A percentile compares a stretch with the other conserved stretches of the same genome.
Conservation (phyloP, 2,113 vertebrate species). For the Dasyornis broadbenti region DNA sequence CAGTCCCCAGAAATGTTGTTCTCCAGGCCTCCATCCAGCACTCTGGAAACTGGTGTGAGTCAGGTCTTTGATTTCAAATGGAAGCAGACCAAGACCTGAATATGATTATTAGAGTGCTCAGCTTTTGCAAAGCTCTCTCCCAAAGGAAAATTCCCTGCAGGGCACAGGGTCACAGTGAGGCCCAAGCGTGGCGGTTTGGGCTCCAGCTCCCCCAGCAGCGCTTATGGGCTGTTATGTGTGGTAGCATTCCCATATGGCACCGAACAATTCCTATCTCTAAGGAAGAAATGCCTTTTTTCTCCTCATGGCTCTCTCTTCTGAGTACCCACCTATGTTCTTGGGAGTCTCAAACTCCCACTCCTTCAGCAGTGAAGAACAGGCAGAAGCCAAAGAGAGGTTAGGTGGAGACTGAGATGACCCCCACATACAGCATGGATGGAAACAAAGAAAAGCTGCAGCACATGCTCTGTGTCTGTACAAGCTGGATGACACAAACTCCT, state of each 20-base stretch:
- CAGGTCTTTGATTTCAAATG: background rate
- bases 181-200: accelerated
- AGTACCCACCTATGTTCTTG: background rate
- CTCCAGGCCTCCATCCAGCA: background rate
- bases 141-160: background rate
- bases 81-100: background rate
- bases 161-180: background rate
- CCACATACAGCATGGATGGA: accelerated
- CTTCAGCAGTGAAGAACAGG: background rate
- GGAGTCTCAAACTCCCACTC: background rate
- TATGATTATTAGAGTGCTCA: background rate
- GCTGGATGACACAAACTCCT: background rate
- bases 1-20: background rate
- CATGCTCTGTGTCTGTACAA: background rate
- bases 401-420: background rate
- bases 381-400: background rate
- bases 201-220: background rate
- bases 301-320: background rate
- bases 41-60: accelerated
- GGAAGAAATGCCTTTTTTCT: background rate
- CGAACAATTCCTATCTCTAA: background rate
- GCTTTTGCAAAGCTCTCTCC: background rate
- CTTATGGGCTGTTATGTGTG: accelerated
- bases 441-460: background rate
- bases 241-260: background rate